Conservation (phyloP, 2,888 invertebrate species). For the Drosophila dives region DNA sequence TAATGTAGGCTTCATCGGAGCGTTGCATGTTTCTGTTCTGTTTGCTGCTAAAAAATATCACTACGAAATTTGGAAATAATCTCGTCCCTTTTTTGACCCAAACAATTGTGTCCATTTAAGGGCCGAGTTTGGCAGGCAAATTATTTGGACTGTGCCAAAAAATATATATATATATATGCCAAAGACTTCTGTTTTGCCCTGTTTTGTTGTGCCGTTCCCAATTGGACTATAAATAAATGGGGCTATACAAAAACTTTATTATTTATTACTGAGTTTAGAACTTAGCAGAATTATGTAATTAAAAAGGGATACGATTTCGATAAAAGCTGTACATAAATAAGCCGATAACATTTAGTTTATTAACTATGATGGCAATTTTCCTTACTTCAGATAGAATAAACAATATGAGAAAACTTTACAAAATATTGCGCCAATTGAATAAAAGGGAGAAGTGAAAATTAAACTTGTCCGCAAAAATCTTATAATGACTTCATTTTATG, state of each 20-base stretch:
- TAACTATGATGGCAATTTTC: neutral
- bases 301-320: neutral
- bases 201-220: neutral
- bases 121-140: conserved; percentile 28
- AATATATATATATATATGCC: conserved; percentile 12
- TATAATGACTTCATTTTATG: conserved; percentile 33
- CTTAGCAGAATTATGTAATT: neutral
- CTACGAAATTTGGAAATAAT: conserved; percentile 42
- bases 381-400: neutral
- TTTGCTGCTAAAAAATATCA: conserved; percentile 12
- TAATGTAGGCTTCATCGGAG: conserved; percentile 16
- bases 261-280: neutral
- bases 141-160: conserved; percentile 27
- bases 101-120: conserved; percentile 32
- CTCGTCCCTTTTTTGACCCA: conserved; percentile 28
- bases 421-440: neutral
- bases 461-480: conserved; percentile 16
- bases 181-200: conserved; percentile 14
- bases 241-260: neutral
- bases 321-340: neutral
- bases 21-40: conserved; percentile 7
- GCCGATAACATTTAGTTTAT: neutral
- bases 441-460: neutral
- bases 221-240: conserved; percentile 1
- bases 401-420: neutral